A percentile compares a stretch with the other conserved stretches of the same genome.
Evolutionary conservation across 35 echinoderm and acorn worm genomes (phyloP).

Genomic region (Anneissia japonica): DNA sequence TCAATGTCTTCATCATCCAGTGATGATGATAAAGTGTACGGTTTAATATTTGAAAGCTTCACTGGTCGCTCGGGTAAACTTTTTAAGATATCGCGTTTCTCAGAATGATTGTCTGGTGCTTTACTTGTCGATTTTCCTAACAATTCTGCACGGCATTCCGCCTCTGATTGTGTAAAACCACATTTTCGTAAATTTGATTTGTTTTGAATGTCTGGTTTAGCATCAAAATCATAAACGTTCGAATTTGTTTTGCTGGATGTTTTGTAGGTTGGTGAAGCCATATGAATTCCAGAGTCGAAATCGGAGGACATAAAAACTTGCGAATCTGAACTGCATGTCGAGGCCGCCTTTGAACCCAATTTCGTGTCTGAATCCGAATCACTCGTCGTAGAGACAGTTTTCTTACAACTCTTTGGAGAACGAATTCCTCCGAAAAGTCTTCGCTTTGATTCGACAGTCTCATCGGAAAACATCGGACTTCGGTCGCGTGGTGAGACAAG

Average conservation of each 20-base stretch:
- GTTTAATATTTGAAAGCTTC: constrained; percentile 12
- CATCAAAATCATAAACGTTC: neutral
- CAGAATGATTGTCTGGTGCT: constrained; percentile 25
- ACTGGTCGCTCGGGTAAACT: constrained; percentile 21
- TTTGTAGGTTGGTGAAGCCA: constrained; percentile 66
- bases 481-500: neutral
- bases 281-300: constrained; percentile 52
- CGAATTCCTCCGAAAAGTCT: constrained; percentile 78
- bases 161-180: constrained; percentile 53
- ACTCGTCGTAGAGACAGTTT: constrained; percentile 28
- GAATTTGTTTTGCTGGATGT: constrained; percentile 17
- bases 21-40: constrained; percentile 68
- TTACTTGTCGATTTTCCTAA: constrained; percentile 48
- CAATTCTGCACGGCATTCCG: constrained; percentile 75
- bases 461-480: neutral
- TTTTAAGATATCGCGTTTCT: constrained; percentile 33
- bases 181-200: constrained; percentile 16
- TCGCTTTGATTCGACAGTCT: constrained; percentile 63
- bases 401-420: constrained; percentile 53
- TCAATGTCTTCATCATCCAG: constrained; percentile 96
- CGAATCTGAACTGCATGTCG: constrained; percentile 7
- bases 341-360: constrained; percentile 34
- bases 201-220: constrained; percentile 29
- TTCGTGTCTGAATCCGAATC: constrained; percentile 50
- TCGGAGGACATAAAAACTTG: constrained; percentile 13